A percentile compares a stretch with the other conserved stretches of the same genome.
Conservation (phyloP, 2,113 vertebrate genomes). For the Campylomormyrus numenius region DNA sequence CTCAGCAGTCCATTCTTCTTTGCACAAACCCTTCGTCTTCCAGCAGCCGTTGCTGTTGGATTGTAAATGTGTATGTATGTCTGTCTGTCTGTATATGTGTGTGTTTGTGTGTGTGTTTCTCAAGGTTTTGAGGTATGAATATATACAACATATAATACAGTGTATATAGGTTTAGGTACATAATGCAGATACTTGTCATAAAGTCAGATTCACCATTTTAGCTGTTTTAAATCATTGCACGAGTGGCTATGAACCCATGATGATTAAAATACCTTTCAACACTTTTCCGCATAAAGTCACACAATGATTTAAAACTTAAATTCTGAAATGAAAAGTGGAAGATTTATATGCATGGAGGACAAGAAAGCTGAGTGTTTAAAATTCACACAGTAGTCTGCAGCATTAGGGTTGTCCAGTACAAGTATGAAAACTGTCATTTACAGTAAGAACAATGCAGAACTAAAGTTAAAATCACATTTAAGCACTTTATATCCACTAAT, state of each 20-base stretch:
- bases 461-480: neutral
- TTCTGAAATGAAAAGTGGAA: slow-evolving; percentile 18
- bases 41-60: neutral
- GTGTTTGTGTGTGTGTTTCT: neutral
- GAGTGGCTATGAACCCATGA: slow-evolving; percentile 25
- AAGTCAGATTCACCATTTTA: slow-evolving; percentile 24
- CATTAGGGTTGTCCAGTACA: slow-evolving; percentile 9
- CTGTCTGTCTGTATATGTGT: neutral
- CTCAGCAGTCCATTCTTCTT: no score
- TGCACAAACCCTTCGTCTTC: neutral
- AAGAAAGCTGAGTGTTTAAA: slow-evolving; percentile 31
- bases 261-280: slow-evolving; percentile 28
- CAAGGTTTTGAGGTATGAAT: neutral
- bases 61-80: neutral
- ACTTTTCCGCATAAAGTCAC: slow-evolving; percentile 32
- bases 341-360: slow-evolving; percentile 24
- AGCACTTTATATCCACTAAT: neutral
- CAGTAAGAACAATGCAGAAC: slow-evolving; percentile 13
- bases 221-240: slow-evolving; percentile 28
- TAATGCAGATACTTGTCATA: neutral
- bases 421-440: slow-evolving; percentile 10
- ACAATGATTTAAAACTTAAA: slow-evolving; percentile 27
- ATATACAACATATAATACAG: neutral
- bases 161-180: neutral
- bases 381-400: slow-evolving; percentile 14